Evolutionary conservation across 2,113 vertebrate genomes (phyloP).

Genomic region (Synodontis membranacea): DNA sequence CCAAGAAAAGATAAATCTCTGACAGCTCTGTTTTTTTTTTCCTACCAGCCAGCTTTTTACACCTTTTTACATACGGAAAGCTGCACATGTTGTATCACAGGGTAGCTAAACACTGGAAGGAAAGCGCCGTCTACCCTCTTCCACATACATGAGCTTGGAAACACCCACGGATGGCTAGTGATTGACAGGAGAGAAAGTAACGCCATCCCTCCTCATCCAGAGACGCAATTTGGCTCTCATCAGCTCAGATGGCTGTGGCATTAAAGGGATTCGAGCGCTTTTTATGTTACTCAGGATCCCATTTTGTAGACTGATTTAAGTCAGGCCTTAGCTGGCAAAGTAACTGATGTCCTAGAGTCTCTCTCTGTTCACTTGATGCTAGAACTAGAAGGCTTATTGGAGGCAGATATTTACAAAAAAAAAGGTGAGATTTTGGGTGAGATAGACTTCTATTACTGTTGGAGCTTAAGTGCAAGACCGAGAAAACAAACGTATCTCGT

Average conservation of each 20-base stretch:
- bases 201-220: neutral
- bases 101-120: neutral
- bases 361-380: neutral
- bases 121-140: neutral
- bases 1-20: neutral
- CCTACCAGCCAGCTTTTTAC: neutral
- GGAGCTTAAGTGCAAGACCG: no score
- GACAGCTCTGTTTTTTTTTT: neutral
- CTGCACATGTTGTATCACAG: neutral
- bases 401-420: neutral
- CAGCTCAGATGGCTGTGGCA: neutral
- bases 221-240: neutral
- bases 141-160: neutral
- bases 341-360: neutral
- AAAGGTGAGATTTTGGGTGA: neutral
- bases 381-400: neutral
- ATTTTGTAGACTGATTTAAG: neutral
- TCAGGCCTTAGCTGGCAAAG: neutral
- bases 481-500: neutral
- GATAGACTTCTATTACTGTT: neutral
- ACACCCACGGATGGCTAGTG: neutral
- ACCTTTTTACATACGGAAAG: neutral
- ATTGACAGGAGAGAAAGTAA: neutral
- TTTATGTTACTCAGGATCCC: neutral
- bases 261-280: neutral